Base-by-base conservation (phyloP, 2,113 vertebrate genomes). In the Spheniscus mendiculus region DNA sequence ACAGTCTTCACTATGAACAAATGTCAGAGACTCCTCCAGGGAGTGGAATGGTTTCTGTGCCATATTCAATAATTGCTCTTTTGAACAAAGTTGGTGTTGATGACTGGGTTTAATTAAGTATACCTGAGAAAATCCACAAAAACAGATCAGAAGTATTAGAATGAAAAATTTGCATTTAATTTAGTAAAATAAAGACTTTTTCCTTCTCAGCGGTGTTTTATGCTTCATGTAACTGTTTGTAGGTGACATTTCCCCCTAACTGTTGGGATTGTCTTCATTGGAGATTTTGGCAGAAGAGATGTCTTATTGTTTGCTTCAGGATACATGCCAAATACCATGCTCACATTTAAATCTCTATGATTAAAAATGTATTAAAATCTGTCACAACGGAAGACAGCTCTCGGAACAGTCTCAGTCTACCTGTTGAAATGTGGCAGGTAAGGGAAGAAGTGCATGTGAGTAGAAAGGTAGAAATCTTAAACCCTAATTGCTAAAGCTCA, bases 61-160 rank as follows among this genome's bases (percentile, higher is more conserved):
- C 58, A 30, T 91, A 93, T 82, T 92, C 66, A 65, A 94, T 97
- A 97, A 96, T 92, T 96, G 90, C 77, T 91, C 90, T 94, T 96
- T 92, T 91, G 74, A 95, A 87, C 38, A 71, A 88, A 93, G 80
- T 61, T 85, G 56, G 65, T 95, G 56, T 86, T 95, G 88, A 90
- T 96, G 83, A 56, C 58, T 76, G 50, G 34, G 45, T 95, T 97
- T 96, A 97, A 93, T 97, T 96, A 97, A 95, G 55, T 42, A 83
- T 95, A 70, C 67, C 93, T 97, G 88, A 91, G 66, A 93, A 95
- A 87, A 73, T 74, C 89, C 55, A 69, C 22, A 66, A 89, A 96
- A 97, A 4, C 67, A 85, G 74, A 91, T 77, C 40, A 15, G 30
- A 83, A 66, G 36, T 91, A 58, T 47, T 88, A 82, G 89, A 95